Conservation (phyloP, 1,140 invertebrate species). For the Acromyrmex echinatior region DNA sequence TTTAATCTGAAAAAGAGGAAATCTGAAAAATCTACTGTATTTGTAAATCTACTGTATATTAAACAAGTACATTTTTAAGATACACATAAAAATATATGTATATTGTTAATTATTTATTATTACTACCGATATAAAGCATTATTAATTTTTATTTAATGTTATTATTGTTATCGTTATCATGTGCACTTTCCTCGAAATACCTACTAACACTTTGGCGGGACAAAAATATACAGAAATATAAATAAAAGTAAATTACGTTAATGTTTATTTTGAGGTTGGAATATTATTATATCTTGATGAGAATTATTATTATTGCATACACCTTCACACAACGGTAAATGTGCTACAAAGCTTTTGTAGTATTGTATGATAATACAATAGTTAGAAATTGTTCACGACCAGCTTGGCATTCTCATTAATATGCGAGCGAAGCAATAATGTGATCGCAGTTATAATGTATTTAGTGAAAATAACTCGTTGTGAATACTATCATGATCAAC, state of each 20-base stretch:
- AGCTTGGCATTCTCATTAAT: slow-evolving; percentile 37
- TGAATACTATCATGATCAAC: background rate
- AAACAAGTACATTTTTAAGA: background rate
- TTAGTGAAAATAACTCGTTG: background rate
- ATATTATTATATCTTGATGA: slow-evolving; percentile 60
- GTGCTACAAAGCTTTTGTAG: slow-evolving; percentile 7
- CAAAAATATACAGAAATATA: background rate
- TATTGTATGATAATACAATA: background rate
- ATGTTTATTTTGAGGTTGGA: slow-evolving; percentile 36
- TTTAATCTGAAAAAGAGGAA: slow-evolving; percentile 5
- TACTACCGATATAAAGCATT: background rate
- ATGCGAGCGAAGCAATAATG: background rate
- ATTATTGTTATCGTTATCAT: slow-evolving; percentile 2
- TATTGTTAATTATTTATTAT: background rate
- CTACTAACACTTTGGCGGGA: background rate
- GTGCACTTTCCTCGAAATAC: background rate
- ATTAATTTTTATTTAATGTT: slow-evolving; percentile 5
- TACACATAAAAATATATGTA: background rate
- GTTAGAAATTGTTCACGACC: slow-evolving; percentile 30
- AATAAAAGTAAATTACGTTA: slow-evolving; percentile 2
- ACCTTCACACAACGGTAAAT: background rate
- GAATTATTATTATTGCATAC: slow-evolving; percentile 44
- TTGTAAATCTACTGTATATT: background rate
- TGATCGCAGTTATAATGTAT: background rate
- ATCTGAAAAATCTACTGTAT: background rate